A percentile compares a stretch with the other conserved stretches of the same genome.
phyloP scores from a whole-genome alignment of 2,888 invertebrate genomes.

The Diogma glabrata region DNA sequence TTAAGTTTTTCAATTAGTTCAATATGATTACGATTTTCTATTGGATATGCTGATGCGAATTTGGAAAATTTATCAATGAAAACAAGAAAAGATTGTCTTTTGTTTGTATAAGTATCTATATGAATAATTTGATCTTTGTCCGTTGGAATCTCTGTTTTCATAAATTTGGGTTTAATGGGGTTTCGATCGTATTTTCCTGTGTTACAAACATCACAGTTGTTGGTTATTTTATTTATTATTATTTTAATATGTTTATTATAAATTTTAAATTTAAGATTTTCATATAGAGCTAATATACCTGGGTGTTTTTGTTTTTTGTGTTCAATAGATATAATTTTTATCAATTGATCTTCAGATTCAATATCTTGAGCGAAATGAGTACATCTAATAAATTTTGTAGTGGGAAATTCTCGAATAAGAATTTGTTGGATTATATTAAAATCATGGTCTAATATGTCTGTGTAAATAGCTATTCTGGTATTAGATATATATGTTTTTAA shows the following conservation, averaged over 20 bases:
- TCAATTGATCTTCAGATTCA: neutral
- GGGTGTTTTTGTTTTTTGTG: neutral
- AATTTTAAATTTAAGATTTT: neutral
- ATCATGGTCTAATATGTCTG: conserved; percentile 11
- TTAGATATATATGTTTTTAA: conserved; percentile 9
- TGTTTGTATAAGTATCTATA: conserved; percentile 7
- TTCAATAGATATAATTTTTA: conserved; percentile 1
- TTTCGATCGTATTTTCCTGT: neutral
- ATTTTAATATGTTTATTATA: neutral
- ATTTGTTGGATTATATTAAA: conserved; percentile 9
- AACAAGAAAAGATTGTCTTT: conserved; percentile 3
- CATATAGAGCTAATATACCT: neutral
- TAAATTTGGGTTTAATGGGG: neutral
- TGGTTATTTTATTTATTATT: neutral
- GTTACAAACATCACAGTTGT: conserved; percentile 1
- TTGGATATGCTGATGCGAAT: conserved; percentile 3
- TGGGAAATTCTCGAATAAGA: neutral
- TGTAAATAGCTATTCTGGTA: conserved; percentile 10
- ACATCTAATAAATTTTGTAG: neutral
- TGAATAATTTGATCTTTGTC: conserved; percentile 3
- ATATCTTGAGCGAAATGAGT: neutral
- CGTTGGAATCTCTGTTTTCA: neutral
- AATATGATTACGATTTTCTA: conserved; percentile 1
- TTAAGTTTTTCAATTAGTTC: conserved; percentile 9
- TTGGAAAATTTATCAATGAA: conserved; percentile 12